Evolutionary conservation across 2,113 vertebrate genomes (phyloP).

Genomic region (Parotia lawesii): DNA sequence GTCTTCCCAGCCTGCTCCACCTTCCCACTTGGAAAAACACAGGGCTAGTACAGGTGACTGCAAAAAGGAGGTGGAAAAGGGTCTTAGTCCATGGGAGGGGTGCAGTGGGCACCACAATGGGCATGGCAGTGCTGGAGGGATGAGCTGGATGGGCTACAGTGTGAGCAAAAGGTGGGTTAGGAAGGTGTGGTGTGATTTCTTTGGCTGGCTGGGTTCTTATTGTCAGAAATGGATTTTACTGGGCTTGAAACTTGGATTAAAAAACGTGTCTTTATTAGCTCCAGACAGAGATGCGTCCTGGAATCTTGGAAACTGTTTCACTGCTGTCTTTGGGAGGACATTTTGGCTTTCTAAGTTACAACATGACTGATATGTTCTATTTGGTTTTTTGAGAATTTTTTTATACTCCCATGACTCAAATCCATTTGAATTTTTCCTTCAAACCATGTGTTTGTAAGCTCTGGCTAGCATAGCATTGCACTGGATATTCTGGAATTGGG

Average conservation of each 20-base stretch:
- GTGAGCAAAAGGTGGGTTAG: background rate
- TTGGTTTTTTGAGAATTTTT: slow-evolving; percentile 40
- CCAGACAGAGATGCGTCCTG: slow-evolving; percentile 66
- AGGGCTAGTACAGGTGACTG: background rate
- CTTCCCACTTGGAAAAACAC: background rate
- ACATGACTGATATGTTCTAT: slow-evolving; percentile 67
- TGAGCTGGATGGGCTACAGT: background rate
- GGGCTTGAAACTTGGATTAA: slow-evolving; percentile 52
- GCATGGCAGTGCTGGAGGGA: background rate
- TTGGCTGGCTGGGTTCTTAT: background rate
- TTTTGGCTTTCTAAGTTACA: slow-evolving; percentile 60
- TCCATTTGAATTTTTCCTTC: slow-evolving; percentile 49
- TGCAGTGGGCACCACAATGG: fast-evolving
- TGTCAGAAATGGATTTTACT: slow-evolving; percentile 20
- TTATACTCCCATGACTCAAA: slow-evolving; percentile 62
- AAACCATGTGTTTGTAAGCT: slow-evolving; percentile 26
- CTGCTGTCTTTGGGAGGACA: slow-evolving; percentile 63
- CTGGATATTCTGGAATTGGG: slow-evolving; percentile 16
- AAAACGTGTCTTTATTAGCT: slow-evolving; percentile 18
- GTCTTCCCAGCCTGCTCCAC: background rate
- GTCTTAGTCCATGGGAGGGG: background rate
- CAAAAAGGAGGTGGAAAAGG: background rate
- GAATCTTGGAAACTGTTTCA: slow-evolving; percentile 68
- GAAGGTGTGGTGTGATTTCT: background rate
- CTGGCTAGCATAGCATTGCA: background rate